phyloP scores from a whole-genome alignment of 2,888 invertebrate species.

The Scaptomyza parva region DNA sequence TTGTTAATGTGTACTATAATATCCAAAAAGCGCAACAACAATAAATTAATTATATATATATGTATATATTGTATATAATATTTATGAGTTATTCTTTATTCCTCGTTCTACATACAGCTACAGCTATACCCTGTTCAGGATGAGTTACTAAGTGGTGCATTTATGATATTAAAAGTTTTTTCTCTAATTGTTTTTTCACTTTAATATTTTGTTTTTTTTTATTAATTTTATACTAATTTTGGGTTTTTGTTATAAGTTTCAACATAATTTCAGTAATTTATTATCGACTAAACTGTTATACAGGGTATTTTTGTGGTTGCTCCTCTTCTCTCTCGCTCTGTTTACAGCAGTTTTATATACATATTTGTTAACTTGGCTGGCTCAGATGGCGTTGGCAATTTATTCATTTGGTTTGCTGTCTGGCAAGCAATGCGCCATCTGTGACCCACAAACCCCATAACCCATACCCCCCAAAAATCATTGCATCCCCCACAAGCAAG shows the following conservation, averaged over 20 bases:
- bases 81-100: not conserved
- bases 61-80: slow-evolving; percentile 52
- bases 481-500: slow-evolving; percentile 5
- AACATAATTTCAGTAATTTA: not conserved
- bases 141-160: not conserved
- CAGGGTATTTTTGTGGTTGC: not conserved
- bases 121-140: not conserved
- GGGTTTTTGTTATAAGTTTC: too few species aligned
- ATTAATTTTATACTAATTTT: too few species aligned
- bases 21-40: slow-evolving; percentile 43
- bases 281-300: not conserved
- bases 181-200: too few species aligned
- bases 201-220: too few species aligned
- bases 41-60: slow-evolving; percentile 44
- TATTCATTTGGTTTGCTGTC: slow-evolving; percentile 62
- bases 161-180: too few species aligned
- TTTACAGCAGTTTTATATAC: slow-evolving; percentile 1
- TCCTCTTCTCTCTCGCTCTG: too few species aligned
- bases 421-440: slow-evolving; percentile 58
- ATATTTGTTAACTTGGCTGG: slow-evolving; percentile 14
- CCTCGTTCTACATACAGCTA: not conserved
- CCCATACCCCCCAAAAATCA: not conserved
- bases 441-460: slow-evolving; percentile 19
- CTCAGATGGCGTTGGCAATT: slow-evolving; percentile 56
- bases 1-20: slow-evolving; percentile 44